Evolutionary conservation across 2,113 vertebrate genomes (phyloP), one percentile per base, ranked within the genome.

Genomic region (Cinclus mexicanus): DNA sequence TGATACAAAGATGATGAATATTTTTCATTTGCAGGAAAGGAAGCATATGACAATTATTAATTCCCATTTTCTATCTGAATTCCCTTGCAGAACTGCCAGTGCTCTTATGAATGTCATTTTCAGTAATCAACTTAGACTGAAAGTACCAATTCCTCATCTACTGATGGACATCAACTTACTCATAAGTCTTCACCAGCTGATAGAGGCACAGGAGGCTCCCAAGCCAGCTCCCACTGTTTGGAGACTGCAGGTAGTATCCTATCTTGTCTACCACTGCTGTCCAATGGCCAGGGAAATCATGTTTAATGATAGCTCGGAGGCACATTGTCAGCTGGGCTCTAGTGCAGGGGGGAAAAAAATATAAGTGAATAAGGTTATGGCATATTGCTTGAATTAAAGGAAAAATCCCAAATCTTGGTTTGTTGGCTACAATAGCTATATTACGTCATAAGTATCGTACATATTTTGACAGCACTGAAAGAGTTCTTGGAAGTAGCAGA

Each of bases 231-330:
- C 98, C 98, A 29, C 98, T 99, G 98, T 98, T 99, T 94, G 98
- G 98, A n/a, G 98, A 98, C 90, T 99, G 98, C 93, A 99, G 96
- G 94, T 99, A 99, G 89, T 98, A 95, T 72, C 98, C 98, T 69
- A 99, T 98, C 97, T 99, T 99, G 97, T 99, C 99, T 31, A 99
- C 98, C 6, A 99, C 98, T 0, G 98, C 98, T 6, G 99, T 99
- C 99, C 99, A 99, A 46, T 99, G 99, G 57, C 99, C 99, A 4
- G 99, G 99, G 91, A 99, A 99, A 96, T 99, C 99, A 5, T 99
- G 98, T 78, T 99, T 99, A 90, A 99, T 99, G 97, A 99, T 99
- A 75, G 98, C 98, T 90, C 99, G 98, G 67, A 99, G 97, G 90
- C 99, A 99, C 97, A 99, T 99, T 4, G 99, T 99, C 96, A 99